Percentiles rank a stretch among this genome's conserved stretches.
These are phyloP conservation scores for Dryoscopus gambensis DNA, from an alignment of 2,113 vertebrate genomes.

Conservation along the genomic window DNA sequence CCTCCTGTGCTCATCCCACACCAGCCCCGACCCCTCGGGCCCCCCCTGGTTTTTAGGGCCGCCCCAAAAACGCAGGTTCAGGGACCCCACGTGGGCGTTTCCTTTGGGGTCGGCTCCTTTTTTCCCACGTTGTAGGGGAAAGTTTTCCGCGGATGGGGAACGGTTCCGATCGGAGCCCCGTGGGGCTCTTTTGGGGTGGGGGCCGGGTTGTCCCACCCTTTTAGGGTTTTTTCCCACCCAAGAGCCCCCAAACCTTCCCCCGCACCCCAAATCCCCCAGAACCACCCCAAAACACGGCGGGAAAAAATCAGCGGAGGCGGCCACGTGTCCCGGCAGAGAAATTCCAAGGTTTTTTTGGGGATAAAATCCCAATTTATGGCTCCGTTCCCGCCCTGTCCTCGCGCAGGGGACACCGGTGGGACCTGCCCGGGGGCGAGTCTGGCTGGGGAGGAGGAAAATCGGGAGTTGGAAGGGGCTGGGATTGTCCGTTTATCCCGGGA, in stretches of 20 bases:
- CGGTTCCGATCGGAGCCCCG: neutral
- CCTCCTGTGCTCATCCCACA: neutral
- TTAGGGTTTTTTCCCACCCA: neutral
- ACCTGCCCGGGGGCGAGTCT: no score
- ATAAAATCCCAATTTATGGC: neutral
- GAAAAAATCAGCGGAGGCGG: neutral
- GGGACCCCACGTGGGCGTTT: accelerated
- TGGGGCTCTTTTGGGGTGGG: neutral
- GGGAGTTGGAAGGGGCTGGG: neutral
- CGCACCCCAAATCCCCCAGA: neutral
- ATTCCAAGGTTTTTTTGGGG: neutral
- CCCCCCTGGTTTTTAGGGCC: no score
- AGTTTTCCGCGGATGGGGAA: neutral
- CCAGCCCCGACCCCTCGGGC: neutral
- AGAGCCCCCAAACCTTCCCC: neutral
- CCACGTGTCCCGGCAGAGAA: neutral
- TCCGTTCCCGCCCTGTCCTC: neutral
- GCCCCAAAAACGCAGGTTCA: neutral
- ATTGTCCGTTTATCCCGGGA: neutral
- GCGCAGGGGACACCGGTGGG: neutral
- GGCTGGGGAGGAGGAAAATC: no score
- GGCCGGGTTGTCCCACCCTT: neutral
- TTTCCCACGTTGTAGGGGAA: accelerated
- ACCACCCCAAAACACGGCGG: accelerated
- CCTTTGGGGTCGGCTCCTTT: neutral